Evolutionary conservation across 2,113 vertebrate genomes (phyloP).

Genomic region (Chamaea fasciata): DNA sequence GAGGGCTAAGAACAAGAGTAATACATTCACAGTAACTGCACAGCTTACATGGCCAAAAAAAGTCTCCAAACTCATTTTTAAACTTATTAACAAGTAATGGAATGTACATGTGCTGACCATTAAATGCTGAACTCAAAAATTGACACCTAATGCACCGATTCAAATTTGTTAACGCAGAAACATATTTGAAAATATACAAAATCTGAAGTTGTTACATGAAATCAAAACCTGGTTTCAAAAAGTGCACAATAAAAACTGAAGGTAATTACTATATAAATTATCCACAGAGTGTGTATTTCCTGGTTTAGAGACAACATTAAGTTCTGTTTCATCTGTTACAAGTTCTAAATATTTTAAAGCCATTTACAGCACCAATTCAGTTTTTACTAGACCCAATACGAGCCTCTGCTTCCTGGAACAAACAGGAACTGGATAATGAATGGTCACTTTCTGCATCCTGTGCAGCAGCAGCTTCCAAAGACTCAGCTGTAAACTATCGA

Average conservation of each 20-base stretch:
- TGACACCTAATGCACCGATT: conserved; percentile 59
- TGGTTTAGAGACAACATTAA: conserved; percentile 44
- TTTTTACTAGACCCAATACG: conserved; percentile 18
- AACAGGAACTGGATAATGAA: conserved; percentile 14
- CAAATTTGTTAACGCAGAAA: conserved; percentile 59
- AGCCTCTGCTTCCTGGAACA: conserved; percentile 22
- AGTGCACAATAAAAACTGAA: conserved; percentile 77
- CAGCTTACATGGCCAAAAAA: conserved; percentile 1
- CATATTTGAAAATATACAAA: conserved; percentile 72
- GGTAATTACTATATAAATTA: conserved; percentile 70
- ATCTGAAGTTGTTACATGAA: conserved; percentile 71
- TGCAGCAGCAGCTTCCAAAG: conserved; percentile 43
- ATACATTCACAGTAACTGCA: conserved; percentile 51
- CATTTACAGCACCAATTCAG: conserved; percentile 55
- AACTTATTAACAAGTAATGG: conserved; percentile 42
- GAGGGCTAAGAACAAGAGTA: conserved; percentile 31
- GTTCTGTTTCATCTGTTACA: conserved; percentile 45
- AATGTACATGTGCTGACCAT: conserved; percentile 45
- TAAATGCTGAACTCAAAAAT: conserved; percentile 54
- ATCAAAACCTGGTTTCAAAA: conserved; percentile 75
- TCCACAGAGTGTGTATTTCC: conserved; percentile 53
- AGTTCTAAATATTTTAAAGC: conserved; percentile 53
- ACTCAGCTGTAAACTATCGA: conserved; percentile 75
- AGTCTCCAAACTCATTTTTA: conserved; percentile 1
- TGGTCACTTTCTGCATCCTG: background rate